Base-by-base conservation (phyloP, 2,888 invertebrate genomes). In the Eudasyphora cyanicolor region DNA sequence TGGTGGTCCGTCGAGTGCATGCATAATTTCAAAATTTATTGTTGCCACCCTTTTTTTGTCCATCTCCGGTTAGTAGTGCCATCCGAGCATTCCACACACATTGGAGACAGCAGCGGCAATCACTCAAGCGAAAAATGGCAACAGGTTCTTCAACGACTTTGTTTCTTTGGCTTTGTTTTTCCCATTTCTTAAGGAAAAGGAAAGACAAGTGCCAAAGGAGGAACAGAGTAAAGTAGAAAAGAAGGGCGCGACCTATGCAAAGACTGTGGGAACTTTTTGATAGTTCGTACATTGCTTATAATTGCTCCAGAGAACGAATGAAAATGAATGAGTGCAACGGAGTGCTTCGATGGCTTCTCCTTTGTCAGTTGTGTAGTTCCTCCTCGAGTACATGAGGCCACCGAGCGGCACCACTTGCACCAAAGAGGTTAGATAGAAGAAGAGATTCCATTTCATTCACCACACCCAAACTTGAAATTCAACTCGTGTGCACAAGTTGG, bases 221-320 rank as follows among this genome's bases (percentile, higher is more conserved):
- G 24, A 42, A 8, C 8, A 54, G 19, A 64, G 24, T 42, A 21
- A 62, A 78, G 42, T 73, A 74, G 45, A 76, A 76, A 35, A 42
- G 49, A 64, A 79, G 77, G 80, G 78, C 78, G 49, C 78, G 78
- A 81, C 78, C 78, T 79, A 76, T 69, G 67, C 70, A 75, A 78
- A 71, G 64, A 89, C 88, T 89, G 89, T 89, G 89, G 89, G 89
- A 89, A 89, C 86, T 89, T 89, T 88, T 88, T 88, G 88, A 89
- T 89, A 89, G 89, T 88, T 89, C 87, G 87, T 88, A 57, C 69
- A 75, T 54, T 32, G 60, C 74, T 79, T 60, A 71, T 82, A 79
- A 82, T 79, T 82, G 75, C 76, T 45, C 27, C 42, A 60, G 27
- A 10, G 38, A 27, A 73, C 57, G 57, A 14, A 35, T 12, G 71